phyloP scores from a whole-genome alignment of 1,140 invertebrate genomes.

The Spodoptera litura region DNA sequence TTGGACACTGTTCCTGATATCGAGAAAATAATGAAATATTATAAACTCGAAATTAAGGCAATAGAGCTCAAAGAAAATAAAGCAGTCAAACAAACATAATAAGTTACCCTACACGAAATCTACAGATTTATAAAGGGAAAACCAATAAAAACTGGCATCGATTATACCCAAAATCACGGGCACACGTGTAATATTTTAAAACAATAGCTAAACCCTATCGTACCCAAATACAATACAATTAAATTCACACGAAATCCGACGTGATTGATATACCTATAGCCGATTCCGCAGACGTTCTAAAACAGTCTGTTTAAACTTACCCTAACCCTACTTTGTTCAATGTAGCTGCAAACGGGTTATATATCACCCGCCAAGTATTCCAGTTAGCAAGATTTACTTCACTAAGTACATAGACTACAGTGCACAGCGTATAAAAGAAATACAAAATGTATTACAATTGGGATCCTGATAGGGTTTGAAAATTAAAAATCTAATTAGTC shows the following conservation, averaged over 20 bases:
- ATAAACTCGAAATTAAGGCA: too few species aligned
- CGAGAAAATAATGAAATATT: too few species aligned
- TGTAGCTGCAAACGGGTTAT: constrained; percentile 29
- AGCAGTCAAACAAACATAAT: too few species aligned
- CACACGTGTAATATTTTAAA: not conserved
- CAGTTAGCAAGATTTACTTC: constrained; percentile 35
- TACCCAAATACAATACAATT: constrained; percentile 27
- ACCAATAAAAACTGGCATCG: too few species aligned
- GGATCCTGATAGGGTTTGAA: too few species aligned
- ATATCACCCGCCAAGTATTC: constrained; percentile 26
- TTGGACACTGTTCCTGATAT: too few species aligned
- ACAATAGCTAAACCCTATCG: not conserved
- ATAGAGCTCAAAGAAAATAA: too few species aligned
- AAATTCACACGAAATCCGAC: not conserved
- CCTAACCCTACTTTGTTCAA: constrained; percentile 32
- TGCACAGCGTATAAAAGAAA: constrained; percentile 33
- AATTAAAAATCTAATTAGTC: too few species aligned
- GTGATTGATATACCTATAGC: constrained; percentile 20
- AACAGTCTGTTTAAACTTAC: constrained; percentile 16
- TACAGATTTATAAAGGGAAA: not conserved
- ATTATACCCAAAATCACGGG: not conserved
- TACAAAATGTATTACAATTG: not conserved
- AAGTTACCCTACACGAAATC: not conserved
- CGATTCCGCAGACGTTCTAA: not conserved
- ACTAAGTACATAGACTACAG: constrained; percentile 28